Evolutionary conservation across 2,888 invertebrate genomes (phyloP).

Genomic region (Criorhina ranunculi): DNA sequence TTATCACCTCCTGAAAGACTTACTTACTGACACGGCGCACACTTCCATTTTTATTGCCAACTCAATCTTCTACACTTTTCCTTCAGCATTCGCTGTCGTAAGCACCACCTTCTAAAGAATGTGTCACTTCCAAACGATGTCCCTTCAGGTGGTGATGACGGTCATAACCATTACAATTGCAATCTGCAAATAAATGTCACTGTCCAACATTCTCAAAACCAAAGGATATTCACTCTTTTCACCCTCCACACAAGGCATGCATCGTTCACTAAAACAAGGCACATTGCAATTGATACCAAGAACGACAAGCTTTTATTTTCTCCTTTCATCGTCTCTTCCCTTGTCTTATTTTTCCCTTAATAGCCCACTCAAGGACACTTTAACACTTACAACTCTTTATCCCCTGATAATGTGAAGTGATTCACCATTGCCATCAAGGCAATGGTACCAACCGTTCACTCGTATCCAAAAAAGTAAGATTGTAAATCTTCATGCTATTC

Average conservation of each 20-base stretch:
- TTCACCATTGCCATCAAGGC: slow-evolving; percentile 31
- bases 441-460: neutral
- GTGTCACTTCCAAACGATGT: slow-evolving; percentile 41
- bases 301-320: slow-evolving; percentile 8
- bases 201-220: slow-evolving; percentile 39
- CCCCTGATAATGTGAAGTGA: slow-evolving; percentile 64
- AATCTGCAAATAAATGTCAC: slow-evolving; percentile 70
- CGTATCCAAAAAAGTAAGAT: slow-evolving; percentile 12
- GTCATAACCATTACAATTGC: slow-evolving; percentile 70
- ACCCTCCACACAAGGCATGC: slow-evolving; percentile 24
- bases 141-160: slow-evolving; percentile 68
- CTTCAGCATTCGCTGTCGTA: slow-evolving; percentile 23
- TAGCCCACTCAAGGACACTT: slow-evolving; percentile 38
- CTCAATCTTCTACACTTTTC: slow-evolving; percentile 4
- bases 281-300: slow-evolving; percentile 23
- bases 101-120: slow-evolving; percentile 27
- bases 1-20: neutral
- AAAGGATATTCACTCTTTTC: slow-evolving; percentile 33
- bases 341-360: slow-evolving; percentile 26
- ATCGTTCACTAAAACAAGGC: slow-evolving; percentile 32
- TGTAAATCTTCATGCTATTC: slow-evolving; percentile 30
- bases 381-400: slow-evolving; percentile 51
- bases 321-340: slow-evolving; percentile 21
- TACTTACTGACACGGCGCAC: neutral
- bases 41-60: slow-evolving; percentile 2